Percentiles rank a stretch among this genome's conserved stretches.
These are phyloP conservation scores for Nettapus auritus DNA, from an alignment of 2,113 vertebrate genomes.

Conservation along the genomic window DNA sequence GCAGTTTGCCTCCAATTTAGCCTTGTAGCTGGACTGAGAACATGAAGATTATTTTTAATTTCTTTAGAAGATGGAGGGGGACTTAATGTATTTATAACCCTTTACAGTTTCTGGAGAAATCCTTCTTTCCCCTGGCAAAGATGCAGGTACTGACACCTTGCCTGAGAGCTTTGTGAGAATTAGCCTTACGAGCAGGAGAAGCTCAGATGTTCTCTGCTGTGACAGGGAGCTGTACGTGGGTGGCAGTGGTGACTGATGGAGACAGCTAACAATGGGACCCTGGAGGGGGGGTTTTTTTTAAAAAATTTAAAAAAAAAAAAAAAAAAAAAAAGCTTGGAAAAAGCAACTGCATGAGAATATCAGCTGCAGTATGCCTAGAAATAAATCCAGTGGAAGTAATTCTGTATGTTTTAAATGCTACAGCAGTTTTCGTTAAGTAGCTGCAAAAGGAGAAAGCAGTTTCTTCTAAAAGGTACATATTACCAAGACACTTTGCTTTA, in stretches of 20 bases:
- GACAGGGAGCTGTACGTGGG: rapidly evolving
- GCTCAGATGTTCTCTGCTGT: neutral
- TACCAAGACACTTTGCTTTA: neutral
- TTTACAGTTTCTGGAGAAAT: neutral
- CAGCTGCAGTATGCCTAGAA: neutral
- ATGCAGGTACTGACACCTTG: neutral
- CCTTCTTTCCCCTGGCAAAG: neutral
- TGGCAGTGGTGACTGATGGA: neutral
- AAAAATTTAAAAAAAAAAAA: no score
- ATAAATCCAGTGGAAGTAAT: neutral
- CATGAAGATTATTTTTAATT: neutral
- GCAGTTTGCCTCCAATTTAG: neutral
- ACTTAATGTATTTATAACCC: neutral
- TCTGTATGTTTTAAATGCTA: neutral
- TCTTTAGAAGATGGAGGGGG: neutral
- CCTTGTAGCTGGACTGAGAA: neutral
- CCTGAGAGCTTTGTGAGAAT: neutral
- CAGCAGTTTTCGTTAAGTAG: neutral
- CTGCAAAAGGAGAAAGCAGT: neutral
- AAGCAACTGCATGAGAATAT: neutral
- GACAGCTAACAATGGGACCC: neutral
- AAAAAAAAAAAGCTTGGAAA: neutral
- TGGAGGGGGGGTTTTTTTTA: neutral
- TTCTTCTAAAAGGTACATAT: neutral
- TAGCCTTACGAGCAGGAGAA: neutral